Conservation (phyloP, 2,113 vertebrate genomes). For the Tamias sibiricus region DNA sequence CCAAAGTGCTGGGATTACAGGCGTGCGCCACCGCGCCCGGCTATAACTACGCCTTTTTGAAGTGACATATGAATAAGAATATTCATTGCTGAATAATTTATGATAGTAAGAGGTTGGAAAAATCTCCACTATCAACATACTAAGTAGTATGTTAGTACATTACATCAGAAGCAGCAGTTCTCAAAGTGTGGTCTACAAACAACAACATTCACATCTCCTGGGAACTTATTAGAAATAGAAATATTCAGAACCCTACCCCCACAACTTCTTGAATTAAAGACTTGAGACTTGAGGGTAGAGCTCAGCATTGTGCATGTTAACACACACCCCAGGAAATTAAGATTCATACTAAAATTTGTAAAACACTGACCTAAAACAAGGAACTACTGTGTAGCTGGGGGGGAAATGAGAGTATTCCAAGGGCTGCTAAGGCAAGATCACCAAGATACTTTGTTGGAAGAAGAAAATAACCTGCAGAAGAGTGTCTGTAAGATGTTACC, state of each 20-base stretch:
- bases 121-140: background rate
- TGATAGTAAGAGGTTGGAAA: background rate
- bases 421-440: background rate
- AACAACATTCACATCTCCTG: background rate
- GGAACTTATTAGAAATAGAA: background rate
- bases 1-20: too few relatives aligned
- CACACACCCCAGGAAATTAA: background rate
- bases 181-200: background rate
- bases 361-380: slow-evolving; percentile 7
- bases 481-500: background rate
- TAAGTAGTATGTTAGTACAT: background rate
- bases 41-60: background rate
- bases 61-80: background rate
- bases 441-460: background rate
- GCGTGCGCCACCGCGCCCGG: too few relatives aligned
- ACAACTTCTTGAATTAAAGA: background rate
- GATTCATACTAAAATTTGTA: background rate
- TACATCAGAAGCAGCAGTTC: background rate
- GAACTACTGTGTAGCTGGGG: background rate
- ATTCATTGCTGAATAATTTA: background rate
- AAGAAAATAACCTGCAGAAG: background rate
- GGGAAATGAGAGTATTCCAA: background rate
- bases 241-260: background rate
- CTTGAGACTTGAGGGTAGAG: background rate
- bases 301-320: background rate